phyloP scores from a whole-genome alignment of 2,888 invertebrate genomes.

The Scaptomyza polygonia region DNA sequence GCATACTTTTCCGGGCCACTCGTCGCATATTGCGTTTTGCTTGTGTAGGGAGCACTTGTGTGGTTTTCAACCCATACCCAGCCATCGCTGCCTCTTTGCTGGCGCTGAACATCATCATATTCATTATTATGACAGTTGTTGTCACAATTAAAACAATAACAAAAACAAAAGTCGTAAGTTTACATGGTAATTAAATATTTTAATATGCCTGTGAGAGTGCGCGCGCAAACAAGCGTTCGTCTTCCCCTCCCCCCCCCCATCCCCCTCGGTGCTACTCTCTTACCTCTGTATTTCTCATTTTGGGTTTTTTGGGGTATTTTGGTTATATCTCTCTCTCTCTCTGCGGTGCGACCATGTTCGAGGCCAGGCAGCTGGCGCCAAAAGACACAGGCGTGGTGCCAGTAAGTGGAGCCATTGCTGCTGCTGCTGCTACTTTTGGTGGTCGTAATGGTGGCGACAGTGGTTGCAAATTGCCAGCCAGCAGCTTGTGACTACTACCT shows the following conservation, averaged over 20 bases:
- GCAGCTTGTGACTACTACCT: conserved; percentile 51
- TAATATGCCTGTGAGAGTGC: conserved; percentile 69
- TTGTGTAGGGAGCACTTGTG: conserved; percentile 12
- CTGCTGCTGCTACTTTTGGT: conserved; percentile 23
- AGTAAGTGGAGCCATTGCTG: conserved; percentile 10
- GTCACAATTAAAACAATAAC: conserved; percentile 80
- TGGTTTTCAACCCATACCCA: background rate
- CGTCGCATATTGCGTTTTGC: conserved; percentile 50
- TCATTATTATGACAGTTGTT: conserved; percentile 81
- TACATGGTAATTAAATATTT: conserved; percentile 82
- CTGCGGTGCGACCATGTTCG: conserved; percentile 48
- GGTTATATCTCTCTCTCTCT: conserved; percentile 49
- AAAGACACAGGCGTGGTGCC: conserved; percentile 36
- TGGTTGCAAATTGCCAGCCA: conserved; percentile 68
- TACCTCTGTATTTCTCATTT: conserved; percentile 47
- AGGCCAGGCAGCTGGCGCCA: conserved; percentile 45
- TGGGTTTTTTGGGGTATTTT: conserved; percentile 47
- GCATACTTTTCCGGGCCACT: conserved; percentile 55
- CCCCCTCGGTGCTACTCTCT: background rate
- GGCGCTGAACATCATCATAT: conserved; percentile 76
- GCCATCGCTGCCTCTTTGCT: background rate
- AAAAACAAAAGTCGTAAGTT: conserved; percentile 79
- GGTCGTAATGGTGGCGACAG: conserved; percentile 57
- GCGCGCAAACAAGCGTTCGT: background rate
- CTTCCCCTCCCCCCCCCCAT: background rate